phyloP scores from a whole-genome alignment of 2,888 invertebrate species.

The Eupithecia vulgata region DNA sequence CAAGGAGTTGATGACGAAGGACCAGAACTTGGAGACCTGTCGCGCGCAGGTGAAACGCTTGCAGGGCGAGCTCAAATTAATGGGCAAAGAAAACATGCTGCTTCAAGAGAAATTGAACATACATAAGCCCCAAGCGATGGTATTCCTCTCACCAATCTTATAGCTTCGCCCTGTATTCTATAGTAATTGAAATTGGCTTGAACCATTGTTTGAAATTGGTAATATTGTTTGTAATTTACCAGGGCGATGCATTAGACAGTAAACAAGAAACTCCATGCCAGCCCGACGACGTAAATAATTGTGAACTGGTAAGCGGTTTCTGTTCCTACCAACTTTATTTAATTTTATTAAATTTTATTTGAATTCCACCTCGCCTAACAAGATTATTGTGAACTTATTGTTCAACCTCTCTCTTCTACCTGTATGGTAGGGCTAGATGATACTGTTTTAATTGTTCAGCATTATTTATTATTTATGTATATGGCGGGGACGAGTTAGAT shows the following conservation, averaged over 20 bases:
- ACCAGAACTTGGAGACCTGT: constrained; percentile 85
- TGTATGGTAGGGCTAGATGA: no score
- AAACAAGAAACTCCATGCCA: constrained; percentile 50
- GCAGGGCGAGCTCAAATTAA: constrained; percentile 86
- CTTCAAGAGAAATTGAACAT: constrained; percentile 81
- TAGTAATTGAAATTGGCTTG: neutral
- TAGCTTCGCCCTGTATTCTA: neutral
- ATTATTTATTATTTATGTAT: no score
- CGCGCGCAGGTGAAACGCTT: constrained; percentile 85
- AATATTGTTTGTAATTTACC: constrained; percentile 12
- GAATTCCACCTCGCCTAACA: neutral
- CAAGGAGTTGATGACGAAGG: constrained; percentile 86
- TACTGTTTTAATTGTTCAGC: no score
- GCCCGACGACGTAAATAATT: constrained; percentile 51
- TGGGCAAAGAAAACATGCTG: constrained; percentile 85
- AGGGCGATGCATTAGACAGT: constrained; percentile 71
- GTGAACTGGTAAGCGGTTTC: constrained; percentile 46
- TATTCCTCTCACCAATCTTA: constrained; percentile 8
- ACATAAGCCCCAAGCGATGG: constrained; percentile 61
- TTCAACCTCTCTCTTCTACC: no score
- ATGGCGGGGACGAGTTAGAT: no score
- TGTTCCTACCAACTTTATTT: neutral
- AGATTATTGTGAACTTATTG: neutral
- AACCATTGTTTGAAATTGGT: neutral
- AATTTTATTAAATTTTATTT: neutral